A percentile compares a stretch with the other conserved stretches of the same genome.
Conservation (phyloP, 1,140 invertebrate genomes). For the Epicauta chinensis region DNA sequence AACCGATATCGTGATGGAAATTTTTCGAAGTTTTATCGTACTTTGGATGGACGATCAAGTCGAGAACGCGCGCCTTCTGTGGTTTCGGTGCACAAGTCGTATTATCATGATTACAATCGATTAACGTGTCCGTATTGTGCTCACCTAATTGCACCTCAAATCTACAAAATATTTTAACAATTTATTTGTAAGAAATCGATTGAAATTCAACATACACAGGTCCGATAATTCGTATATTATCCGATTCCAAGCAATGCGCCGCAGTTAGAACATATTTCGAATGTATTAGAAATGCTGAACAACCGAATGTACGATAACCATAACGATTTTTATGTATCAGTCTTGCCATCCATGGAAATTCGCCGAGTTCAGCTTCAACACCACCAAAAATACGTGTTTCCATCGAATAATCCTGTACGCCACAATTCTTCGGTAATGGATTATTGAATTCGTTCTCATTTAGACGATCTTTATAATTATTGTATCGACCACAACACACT, state of each 20-base stretch:
- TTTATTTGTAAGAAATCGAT: too few species aligned
- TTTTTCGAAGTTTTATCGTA: slow-evolving; percentile 43
- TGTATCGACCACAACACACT: slow-evolving; percentile 33
- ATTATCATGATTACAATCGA: slow-evolving; percentile 42
- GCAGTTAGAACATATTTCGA: slow-evolving; percentile 49
- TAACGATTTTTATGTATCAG: slow-evolving; percentile 29
- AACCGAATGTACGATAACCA: slow-evolving; percentile 36
- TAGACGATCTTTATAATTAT: slow-evolving; percentile 2
- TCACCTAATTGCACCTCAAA: slow-evolving; percentile 47
- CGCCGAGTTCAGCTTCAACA: slow-evolving; percentile 43
- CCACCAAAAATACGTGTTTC: slow-evolving; percentile 34
- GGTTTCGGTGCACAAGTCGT: slow-evolving; percentile 40
- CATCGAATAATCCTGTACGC: slow-evolving; percentile 27
- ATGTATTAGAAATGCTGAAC: slow-evolving; percentile 47
- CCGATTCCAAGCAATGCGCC: slow-evolving; percentile 46
- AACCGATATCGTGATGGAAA: slow-evolving; percentile 55
- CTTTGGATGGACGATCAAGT: slow-evolving; percentile 47
- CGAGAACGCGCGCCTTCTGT: slow-evolving; percentile 44
- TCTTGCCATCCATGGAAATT: slow-evolving; percentile 47
- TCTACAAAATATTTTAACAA: slow-evolving; percentile 13
- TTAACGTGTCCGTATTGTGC: slow-evolving; percentile 43
- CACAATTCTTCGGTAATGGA: slow-evolving; percentile 32
- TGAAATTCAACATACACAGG: slow-evolving; percentile 21
- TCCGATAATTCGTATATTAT: slow-evolving; percentile 17
- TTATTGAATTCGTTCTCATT: neutral